These are phyloP conservation scores for Mythimna ferrago DNA, from an alignment of 2,888 invertebrate genomes.

Conservation along the genomic window DNA sequence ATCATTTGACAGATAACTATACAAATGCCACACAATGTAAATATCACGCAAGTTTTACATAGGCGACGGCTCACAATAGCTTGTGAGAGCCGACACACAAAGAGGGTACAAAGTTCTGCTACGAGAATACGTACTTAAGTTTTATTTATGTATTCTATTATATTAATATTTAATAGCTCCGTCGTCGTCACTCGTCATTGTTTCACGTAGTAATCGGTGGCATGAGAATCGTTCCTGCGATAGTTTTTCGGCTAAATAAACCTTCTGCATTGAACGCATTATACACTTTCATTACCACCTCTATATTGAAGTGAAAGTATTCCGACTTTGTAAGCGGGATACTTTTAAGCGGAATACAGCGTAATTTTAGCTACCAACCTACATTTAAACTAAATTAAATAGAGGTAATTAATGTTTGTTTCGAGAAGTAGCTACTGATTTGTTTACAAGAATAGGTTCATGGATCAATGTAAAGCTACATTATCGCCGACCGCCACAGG, in stretches of 20 bases:
- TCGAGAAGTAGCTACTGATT: too few relatives aligned
- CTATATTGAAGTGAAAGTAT: background rate
- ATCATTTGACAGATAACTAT: constrained; percentile 41
- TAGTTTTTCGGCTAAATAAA: background rate
- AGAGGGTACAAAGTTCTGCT: constrained; percentile 45
- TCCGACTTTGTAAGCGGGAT: constrained; percentile 1
- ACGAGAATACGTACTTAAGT: constrained; percentile 6
- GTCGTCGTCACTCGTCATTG: constrained; percentile 2
- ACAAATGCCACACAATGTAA: constrained; percentile 4
- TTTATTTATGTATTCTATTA: constrained; percentile 13
- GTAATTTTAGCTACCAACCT: background rate
- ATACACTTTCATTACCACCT: background rate
- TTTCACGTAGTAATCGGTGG: constrained; percentile 1
- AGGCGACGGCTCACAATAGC: too few relatives aligned
- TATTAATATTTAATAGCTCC: constrained; percentile 8
- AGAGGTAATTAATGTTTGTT: too few relatives aligned
- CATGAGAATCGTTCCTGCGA: background rate
- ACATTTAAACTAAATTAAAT: background rate
- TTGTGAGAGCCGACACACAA: constrained; percentile 14
- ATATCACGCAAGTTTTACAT: constrained; percentile 6
- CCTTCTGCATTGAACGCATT: background rate
- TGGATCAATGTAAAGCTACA: too few relatives aligned
- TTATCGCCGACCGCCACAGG: too few relatives aligned
- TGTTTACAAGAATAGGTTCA: too few relatives aligned
- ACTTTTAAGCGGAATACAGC: background rate